These are phyloP conservation scores for Empis livida DNA, from an alignment of 2,888 invertebrate species.

Conservation along the genomic window DNA sequence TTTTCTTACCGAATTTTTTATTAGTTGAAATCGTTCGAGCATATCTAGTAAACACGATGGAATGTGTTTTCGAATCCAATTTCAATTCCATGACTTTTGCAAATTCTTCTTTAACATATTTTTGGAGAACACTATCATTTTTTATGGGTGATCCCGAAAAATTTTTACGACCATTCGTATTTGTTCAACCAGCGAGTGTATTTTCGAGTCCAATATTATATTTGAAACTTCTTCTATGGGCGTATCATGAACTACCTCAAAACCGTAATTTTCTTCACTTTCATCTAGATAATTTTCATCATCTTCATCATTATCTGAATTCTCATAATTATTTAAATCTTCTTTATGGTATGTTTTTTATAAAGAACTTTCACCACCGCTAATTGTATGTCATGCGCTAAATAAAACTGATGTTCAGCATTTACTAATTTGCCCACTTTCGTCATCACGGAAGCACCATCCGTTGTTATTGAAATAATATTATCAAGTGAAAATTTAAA, in stretches of 20 bases:
- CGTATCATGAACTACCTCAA: neutral
- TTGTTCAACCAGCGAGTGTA: neutral
- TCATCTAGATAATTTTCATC: neutral
- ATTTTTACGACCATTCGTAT: constrained; percentile 2
- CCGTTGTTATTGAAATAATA: constrained; percentile 1
- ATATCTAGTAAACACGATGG: constrained; percentile 9
- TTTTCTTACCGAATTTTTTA: constrained; percentile 14
- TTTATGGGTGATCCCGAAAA: constrained; percentile 1
- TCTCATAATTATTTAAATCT: neutral
- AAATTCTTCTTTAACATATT: constrained; percentile 7
- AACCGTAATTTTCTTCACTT: neutral
- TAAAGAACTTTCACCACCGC: neutral
- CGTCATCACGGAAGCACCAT: neutral
- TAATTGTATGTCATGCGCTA: constrained; percentile 2
- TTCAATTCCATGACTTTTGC: constrained; percentile 7
- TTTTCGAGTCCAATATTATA: neutral
- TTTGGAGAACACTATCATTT: constrained; percentile 9
- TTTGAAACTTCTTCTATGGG: neutral
- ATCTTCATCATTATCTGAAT: neutral
- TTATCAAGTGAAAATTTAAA: neutral
- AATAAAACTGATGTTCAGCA: neutral
- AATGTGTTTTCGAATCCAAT: constrained; percentile 12
- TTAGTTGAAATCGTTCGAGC: constrained; percentile 10
- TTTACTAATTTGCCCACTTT: neutral
- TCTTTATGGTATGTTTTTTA: no score